phyloP scores from a whole-genome alignment of 2,797 vertebrate genomes.

The Furcifer pardalis region DNA sequence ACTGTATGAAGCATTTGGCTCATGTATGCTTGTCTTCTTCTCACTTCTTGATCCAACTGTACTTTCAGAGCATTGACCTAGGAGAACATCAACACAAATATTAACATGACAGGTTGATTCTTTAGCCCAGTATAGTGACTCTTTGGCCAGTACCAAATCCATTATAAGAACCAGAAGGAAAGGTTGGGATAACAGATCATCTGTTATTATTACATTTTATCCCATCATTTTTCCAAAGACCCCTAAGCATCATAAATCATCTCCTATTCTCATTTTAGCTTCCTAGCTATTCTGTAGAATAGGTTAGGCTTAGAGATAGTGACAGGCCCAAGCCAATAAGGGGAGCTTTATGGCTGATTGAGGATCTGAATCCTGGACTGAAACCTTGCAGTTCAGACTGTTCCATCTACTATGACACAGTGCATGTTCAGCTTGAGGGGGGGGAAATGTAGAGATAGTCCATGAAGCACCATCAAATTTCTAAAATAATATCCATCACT shows the following conservation, averaged over 20 bases:
- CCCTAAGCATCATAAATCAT: neutral
- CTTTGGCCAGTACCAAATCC: neutral
- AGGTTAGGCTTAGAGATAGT: neutral
- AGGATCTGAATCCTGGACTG: neutral
- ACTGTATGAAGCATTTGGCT: slow-evolving; percentile 70
- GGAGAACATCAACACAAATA: neutral
- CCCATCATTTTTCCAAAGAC: neutral
- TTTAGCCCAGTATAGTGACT: neutral
- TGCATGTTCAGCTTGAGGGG: neutral
- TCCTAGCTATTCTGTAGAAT: neutral
- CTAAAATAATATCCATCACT: neutral
- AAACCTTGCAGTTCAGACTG: neutral
- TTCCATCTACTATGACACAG: neutral
- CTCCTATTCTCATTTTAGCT: neutral
- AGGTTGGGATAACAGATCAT: neutral
- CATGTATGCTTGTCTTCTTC: slow-evolving; percentile 67
- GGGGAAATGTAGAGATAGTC: neutral
- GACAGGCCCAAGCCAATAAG: neutral
- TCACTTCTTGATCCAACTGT: slow-evolving; percentile 78
- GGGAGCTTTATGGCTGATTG: neutral
- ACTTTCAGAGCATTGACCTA: slow-evolving; percentile 80
- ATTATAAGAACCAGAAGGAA: neutral
- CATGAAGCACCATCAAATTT: neutral
- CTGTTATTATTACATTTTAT: neutral
- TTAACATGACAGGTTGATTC: neutral